Evolutionary conservation across 2,797 vertebrate genomes (phyloP), one percentile per base, ranked within the genome.

Genomic region (Anguilla pacifica): DNA sequence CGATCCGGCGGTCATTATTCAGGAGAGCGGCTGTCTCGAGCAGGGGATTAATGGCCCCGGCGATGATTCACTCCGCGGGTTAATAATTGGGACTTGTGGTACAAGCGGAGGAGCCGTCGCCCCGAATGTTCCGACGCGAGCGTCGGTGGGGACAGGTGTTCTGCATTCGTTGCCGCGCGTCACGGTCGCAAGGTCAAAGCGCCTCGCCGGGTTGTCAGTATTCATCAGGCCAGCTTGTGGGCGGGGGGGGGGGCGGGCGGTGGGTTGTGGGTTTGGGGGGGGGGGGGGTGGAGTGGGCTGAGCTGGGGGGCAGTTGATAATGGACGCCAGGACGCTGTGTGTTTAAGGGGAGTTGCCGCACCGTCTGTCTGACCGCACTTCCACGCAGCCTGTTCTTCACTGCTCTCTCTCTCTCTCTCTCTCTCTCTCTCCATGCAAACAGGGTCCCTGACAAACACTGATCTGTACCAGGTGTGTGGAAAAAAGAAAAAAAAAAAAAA

Each of bases 1-100:
- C 28, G 31, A 35, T 49, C 39, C 43, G 6, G 43, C 7, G 39
- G 77, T 3, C 77, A 81, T 81, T 81, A 81, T 46, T 81, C 39
- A 81, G 6, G 5, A 17, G 9, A 55, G 83, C 19, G 5, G 15
- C 46, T 13, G 17, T 83, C 61, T 61, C 2, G 11, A 0, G 9
- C 2, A n/a, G 5, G 46, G 9, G 43, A 83, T 51, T 51, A 83
- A 83, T 55, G 51, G 46, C n/a, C 46, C 10, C 5, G n/a, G 5
- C n/a, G 61, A 35, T 84, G 55, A 84, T 57, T 55, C n/a, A 85
- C 53, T 64, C 83, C 7, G 17, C 55, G 64, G 84, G 17, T 85
- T 85, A 25, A 85, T 59, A 85, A 85, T 85, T 61, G 64, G 84
- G 84, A 39, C 55, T 59, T 85, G 59, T 43, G 35, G 46, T 61